Conservation (phyloP, 2,888 invertebrate species). For the Orchesella flavescens region DNA sequence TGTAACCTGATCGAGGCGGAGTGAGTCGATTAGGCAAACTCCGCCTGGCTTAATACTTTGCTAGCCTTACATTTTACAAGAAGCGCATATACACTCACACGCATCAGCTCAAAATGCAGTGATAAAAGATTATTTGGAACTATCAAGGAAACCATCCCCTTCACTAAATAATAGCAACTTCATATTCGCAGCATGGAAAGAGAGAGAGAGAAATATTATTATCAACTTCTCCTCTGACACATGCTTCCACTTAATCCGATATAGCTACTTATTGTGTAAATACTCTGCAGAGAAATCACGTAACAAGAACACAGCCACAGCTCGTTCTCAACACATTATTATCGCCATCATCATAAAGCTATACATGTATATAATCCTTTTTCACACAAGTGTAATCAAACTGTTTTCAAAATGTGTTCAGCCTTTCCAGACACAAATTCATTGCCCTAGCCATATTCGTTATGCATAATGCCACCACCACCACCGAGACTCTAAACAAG, state of each 20-base stretch:
- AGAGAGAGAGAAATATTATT: no score
- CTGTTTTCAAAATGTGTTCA: background rate
- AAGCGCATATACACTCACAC: background rate
- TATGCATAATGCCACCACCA: background rate
- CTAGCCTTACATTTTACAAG: background rate
- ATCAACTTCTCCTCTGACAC: background rate
- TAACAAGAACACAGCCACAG: conserved; percentile 19
- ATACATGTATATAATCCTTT: conserved; percentile 9
- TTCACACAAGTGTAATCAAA: conserved; percentile 55
- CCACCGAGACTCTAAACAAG: conserved; percentile 28
- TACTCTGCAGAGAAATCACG: conserved; percentile 37
- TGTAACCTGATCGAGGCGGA: conserved; percentile 65
- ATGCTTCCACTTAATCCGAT: background rate
- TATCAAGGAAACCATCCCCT: background rate
- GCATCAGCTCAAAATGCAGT: background rate
- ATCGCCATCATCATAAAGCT: conserved; percentile 5
- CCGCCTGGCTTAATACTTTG: conserved; percentile 60
- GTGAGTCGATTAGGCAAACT: conserved; percentile 63
- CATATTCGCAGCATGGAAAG: background rate
- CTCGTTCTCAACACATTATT: conserved; percentile 47
- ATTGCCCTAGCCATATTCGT: conserved; percentile 27
- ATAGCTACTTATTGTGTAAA: no score
- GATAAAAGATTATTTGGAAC: conserved; percentile 5
- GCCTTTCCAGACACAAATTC: background rate
- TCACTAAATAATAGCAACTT: background rate